Conservation (phyloP, 2,113 vertebrate species). For the Petroica traversi region DNA sequence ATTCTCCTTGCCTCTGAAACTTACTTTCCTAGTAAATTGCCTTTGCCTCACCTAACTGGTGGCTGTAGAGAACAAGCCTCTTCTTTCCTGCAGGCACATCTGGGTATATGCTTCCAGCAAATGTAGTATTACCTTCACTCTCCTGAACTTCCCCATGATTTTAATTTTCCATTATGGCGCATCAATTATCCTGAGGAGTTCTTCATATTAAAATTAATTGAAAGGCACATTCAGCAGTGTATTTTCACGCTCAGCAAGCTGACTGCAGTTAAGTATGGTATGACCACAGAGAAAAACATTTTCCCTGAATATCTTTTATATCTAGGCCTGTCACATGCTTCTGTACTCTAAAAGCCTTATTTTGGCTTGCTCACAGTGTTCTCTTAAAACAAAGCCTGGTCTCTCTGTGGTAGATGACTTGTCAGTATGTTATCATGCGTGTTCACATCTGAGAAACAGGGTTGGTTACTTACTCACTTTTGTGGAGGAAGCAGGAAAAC, state of each 20-base stretch:
- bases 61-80: background rate
- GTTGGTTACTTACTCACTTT: background rate
- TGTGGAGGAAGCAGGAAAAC: background rate
- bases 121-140: background rate
- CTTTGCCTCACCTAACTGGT: background rate
- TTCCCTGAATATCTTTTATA: background rate
- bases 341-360: background rate
- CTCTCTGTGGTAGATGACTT: background rate
- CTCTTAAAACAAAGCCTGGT: background rate
- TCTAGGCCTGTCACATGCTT: background rate
- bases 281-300: conserved; percentile 5
- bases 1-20: background rate
- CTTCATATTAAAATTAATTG: background rate
- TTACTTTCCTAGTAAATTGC: background rate
- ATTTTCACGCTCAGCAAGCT: background rate
- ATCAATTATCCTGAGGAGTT: background rate
- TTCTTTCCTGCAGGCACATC: background rate
- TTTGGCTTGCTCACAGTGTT: background rate
- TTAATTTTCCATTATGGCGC: background rate
- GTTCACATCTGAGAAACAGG: background rate
- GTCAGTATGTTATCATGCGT: background rate
- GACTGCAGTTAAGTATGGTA: background rate
- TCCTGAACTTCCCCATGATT: background rate
- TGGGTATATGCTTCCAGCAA: background rate
- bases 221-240: background rate